Evolutionary conservation across 2,113 vertebrate species (phyloP), one percentile per base, ranked within the genome.

Genomic region (Carlito syrichta): DNA sequence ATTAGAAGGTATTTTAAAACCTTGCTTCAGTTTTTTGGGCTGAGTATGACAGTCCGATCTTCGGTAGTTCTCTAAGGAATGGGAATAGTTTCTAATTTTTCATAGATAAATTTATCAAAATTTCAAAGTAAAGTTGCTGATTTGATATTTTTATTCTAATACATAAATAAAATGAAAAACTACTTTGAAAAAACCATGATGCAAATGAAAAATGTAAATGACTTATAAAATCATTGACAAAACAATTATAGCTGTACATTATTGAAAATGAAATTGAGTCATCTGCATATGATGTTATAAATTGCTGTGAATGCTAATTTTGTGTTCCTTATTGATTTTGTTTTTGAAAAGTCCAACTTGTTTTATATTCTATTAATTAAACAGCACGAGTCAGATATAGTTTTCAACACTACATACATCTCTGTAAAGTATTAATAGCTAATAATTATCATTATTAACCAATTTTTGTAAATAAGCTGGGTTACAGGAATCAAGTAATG

Each of bases 81-180:
- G 6, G 16, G 60, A 77, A 88, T 74, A 76, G 35, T 11, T 76
- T n/a, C 13, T 48, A 30, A 43, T 62, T 77, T 91, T 68, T 78
- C 43, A 69, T 76, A 56, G 38, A 54, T 84, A 93, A 91, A 48
- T 50, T 38, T 86, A 87, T 52, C 30, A 95, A 60, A 81, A 87
- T 92, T 93, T 91, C 50, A 94, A 76, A 73, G 14, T 35, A 32
- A 92, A 68, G 17, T 63, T 54, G 48, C 40, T 69, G n/a, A 73
- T 74, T 94, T 91, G 22, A 83, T 96, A 89, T 83, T 95, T 96
- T 69, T 87, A 45, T 83, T 54, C 25, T 45, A 91, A 78, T 13
- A 52, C 14, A 66, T 58, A 95, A 50, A 91, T 43, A 81, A 96
- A 86, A 56, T 32, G 58, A 23, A 88, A 91, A 43, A 45, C 12